phyloP scores from a whole-genome alignment of 2,888 invertebrate species.

The Mechanitis mazaeus region DNA sequence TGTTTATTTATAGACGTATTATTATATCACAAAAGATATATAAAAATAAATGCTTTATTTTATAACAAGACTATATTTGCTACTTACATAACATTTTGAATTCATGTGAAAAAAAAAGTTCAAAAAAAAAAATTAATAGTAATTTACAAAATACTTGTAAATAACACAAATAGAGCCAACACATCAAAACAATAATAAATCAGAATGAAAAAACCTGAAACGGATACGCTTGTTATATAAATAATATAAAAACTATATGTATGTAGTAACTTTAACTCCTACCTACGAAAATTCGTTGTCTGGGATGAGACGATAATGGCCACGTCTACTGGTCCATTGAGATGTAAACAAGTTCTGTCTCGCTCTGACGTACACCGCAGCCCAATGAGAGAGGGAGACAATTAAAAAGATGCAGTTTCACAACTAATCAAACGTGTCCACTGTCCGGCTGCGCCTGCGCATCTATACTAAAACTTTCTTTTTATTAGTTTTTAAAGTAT shows the following conservation, averaged over 20 bases:
- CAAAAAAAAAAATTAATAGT: no score
- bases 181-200: conserved; percentile 9
- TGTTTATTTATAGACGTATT: no score
- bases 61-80: no score
- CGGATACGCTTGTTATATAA: conserved; percentile 40
- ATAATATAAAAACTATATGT: conserved; percentile 52
- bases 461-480: conserved; percentile 51
- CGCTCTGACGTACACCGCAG: conserved; percentile 37
- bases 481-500: conserved; percentile 10
- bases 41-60: no score
- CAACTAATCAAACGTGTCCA: conserved; percentile 71
- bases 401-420: conserved; percentile 55
- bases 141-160: no score
- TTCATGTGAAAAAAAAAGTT: no score
- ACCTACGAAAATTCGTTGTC: conserved; percentile 63
- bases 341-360: conserved; percentile 58
- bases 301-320: conserved; percentile 69
- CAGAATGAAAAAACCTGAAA: conserved; percentile 17
- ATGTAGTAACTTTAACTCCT: conserved; percentile 67
- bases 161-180: not conserved
- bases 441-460: conserved; percentile 64
- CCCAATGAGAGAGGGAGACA: conserved; percentile 46
- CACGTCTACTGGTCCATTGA: conserved; percentile 68
- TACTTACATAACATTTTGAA: no score
- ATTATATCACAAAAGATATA: no score